phyloP scores from a whole-genome alignment of 1,140 invertebrate genomes.

The Pseudomyrmex sp. region DNA sequence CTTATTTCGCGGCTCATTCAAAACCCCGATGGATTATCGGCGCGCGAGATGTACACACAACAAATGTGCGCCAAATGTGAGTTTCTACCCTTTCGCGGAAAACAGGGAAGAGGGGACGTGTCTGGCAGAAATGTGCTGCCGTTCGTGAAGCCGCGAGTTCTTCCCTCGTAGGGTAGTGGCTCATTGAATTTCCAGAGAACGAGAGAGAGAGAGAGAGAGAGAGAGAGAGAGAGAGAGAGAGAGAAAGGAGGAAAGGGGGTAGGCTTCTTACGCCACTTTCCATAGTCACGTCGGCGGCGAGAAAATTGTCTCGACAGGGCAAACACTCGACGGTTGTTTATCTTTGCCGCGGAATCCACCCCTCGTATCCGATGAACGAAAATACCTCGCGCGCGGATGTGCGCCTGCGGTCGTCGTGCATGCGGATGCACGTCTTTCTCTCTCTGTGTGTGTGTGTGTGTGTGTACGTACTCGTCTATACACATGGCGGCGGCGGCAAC shows the following conservation, averaged over 20 bases:
- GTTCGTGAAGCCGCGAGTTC: conserved; percentile 25
- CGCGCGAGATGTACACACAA: background rate
- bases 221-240: too few relatives aligned
- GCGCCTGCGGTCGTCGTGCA: background rate
- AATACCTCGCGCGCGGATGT: conserved; percentile 42
- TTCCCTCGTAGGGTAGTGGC: background rate
- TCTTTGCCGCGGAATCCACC: conserved; percentile 49
- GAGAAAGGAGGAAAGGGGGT: background rate
- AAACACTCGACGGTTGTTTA: conserved; percentile 64
- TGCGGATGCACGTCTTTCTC: background rate
- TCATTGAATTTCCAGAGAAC: conserved; percentile 39
- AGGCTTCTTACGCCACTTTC: conserved; percentile 36
- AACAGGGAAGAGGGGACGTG: background rate
- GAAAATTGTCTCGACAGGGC: conserved; percentile 64
- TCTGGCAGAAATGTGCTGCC: conserved; percentile 7
- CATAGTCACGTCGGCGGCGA: conserved; percentile 37
- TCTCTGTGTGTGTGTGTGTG: background rate
- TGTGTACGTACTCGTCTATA: background rate
- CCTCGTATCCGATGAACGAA: conserved; percentile 51
- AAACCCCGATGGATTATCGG: background rate
- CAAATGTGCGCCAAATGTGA: background rate
- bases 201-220: too few relatives aligned
- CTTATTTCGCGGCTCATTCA: background rate
- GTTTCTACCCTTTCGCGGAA: background rate
- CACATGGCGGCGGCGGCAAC: background rate